These are phyloP conservation scores for Riparia riparia DNA, from an alignment of 2,113 vertebrate genomes.

Conservation along the genomic window DNA sequence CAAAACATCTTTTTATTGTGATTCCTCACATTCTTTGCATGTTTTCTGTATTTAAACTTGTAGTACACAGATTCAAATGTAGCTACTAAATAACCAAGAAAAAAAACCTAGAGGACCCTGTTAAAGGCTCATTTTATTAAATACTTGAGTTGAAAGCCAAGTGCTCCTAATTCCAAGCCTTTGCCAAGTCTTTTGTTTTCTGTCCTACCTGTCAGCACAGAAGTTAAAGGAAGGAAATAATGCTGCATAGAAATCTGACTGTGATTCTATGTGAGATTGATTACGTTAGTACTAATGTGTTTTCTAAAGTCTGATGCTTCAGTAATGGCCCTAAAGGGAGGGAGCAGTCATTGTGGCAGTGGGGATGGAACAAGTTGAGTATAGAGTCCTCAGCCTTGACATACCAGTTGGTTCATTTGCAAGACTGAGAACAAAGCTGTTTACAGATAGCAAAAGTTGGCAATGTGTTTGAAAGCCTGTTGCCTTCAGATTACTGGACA, in stretches of 20 bases:
- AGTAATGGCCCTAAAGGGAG: slow-evolving; percentile 57
- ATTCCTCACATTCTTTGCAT: slow-evolving; percentile 1
- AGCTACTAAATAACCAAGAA: not conserved
- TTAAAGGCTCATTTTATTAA: not conserved
- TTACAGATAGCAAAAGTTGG: slow-evolving; percentile 51
- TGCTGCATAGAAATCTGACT: slow-evolving; percentile 41
- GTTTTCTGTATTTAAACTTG: not conserved
- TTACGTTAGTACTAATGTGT: slow-evolving; percentile 40
- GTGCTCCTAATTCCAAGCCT: not conserved
- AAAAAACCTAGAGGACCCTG: not conserved
- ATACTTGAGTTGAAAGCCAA: not conserved
- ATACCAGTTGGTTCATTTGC: slow-evolving; percentile 58
- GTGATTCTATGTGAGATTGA: slow-evolving; percentile 19
- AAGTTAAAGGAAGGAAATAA: slow-evolving; percentile 34
- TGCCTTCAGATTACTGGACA: slow-evolving; percentile 43
- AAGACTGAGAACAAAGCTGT: slow-evolving; percentile 65
- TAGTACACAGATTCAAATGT: not conserved
- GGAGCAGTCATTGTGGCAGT: slow-evolving; percentile 38
- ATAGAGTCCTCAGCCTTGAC: slow-evolving; percentile 60
- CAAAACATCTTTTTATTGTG: slow-evolving; percentile 3
- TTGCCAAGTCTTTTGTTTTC: not conserved
- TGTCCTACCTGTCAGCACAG: not conserved
- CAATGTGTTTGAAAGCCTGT: slow-evolving; percentile 47
- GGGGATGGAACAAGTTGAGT: slow-evolving; percentile 31
- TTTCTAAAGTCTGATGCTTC: slow-evolving; percentile 65